Conservation (phyloP, 2,888 invertebrate species). For the Rhamnusium bicolor region DNA sequence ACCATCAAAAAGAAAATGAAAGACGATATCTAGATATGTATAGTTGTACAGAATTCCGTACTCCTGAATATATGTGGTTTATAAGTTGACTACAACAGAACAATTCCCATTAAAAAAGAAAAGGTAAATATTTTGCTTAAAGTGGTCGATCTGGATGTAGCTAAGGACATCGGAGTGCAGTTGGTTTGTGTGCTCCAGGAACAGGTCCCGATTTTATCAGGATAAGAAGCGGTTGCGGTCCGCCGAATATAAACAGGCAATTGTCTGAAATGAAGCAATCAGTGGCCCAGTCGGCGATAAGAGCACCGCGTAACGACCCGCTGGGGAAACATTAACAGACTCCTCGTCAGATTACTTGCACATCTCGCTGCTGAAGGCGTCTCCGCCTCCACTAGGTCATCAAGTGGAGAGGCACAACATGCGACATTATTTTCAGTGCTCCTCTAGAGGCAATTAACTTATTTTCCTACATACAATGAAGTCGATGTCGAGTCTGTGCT, state of each 20-base stretch:
- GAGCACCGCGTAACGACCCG: conserved; percentile 71
- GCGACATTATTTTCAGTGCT: conserved; percentile 24
- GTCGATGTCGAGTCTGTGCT: background rate
- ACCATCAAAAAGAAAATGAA: no score
- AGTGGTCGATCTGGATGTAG: no score
- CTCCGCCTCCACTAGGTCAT: conserved; percentile 51
- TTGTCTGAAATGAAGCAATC: conserved; percentile 73
- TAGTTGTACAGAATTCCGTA: no score
- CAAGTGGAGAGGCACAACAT: conserved; percentile 19
- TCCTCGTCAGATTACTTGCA: conserved; percentile 72
- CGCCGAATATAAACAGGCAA: conserved; percentile 73
- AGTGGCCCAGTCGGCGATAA: conserved; percentile 72
- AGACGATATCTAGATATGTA: no score
- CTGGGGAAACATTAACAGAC: conserved; percentile 72
- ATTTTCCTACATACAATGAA: background rate
- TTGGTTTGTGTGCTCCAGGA: conserved; percentile 46
- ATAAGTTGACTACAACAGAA: no score
- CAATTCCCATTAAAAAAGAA: no score
- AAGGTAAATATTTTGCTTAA: no score
- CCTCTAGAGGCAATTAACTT: conserved; percentile 12
- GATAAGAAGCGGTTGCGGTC: conserved; percentile 69
- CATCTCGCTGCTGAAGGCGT: conserved; percentile 64
- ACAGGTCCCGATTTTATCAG: conserved; percentile 66
- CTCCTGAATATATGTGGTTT: no score
- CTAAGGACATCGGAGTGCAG: conserved; percentile 26